Conservation (phyloP, 2,888 invertebrate species). For the Eupithecia vulgata region DNA sequence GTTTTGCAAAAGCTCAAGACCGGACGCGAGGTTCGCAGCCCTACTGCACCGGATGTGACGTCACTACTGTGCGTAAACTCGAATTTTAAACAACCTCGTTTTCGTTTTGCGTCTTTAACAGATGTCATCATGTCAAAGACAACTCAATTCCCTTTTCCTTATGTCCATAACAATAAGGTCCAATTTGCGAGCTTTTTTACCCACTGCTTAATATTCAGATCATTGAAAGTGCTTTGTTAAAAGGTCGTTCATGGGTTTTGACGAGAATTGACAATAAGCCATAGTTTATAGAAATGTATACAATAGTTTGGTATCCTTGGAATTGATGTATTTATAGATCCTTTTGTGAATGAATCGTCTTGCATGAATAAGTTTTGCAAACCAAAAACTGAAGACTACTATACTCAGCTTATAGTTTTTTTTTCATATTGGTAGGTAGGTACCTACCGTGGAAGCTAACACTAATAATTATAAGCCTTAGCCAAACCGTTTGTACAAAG, state of each 20-base stretch:
- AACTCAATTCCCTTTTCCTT: constrained; percentile 49
- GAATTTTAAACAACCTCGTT: constrained; percentile 82
- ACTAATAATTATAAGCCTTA: background rate
- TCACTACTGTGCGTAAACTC: constrained; percentile 76
- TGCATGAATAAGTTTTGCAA: constrained; percentile 32
- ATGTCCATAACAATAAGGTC: constrained; percentile 58
- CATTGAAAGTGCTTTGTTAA: constrained; percentile 70
- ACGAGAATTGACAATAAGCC: constrained; percentile 64
- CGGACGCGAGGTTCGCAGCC: constrained; percentile 57
- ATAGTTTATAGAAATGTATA: constrained; percentile 46
- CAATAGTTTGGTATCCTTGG: constrained; percentile 49
- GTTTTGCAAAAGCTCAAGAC: constrained; percentile 35
- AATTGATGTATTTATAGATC: constrained; percentile 53
- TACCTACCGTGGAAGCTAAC: background rate
- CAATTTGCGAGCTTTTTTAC: constrained; percentile 48
- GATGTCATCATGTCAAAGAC: constrained; percentile 66
- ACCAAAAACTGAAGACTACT: constrained; percentile 11
- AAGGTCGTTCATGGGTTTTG: constrained; percentile 71
- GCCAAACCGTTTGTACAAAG: no score
- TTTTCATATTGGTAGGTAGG: no score
- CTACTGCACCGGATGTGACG: constrained; percentile 74
- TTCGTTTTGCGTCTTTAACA: constrained; percentile 72
- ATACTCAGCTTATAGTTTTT: background rate
- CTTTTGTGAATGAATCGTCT: constrained; percentile 47
- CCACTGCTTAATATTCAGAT: constrained; percentile 72